phyloP scores from a whole-genome alignment of 2,888 invertebrate genomes.

The Habroteleia sp. region DNA sequence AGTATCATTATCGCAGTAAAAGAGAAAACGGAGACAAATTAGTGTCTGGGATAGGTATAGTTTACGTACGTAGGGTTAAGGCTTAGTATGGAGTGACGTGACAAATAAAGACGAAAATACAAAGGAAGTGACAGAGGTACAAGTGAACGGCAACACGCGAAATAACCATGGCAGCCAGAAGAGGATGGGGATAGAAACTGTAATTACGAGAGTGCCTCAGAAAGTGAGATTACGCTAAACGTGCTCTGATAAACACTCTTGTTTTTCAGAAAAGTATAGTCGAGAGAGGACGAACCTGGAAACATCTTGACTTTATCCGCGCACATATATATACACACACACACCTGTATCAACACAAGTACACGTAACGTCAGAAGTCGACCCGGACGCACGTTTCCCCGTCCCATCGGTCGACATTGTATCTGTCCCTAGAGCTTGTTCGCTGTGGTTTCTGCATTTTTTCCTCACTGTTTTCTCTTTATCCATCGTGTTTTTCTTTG shows the following conservation, averaged over 20 bases:
- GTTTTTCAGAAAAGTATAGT: slow-evolving; percentile 69
- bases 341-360: neutral
- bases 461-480: slow-evolving; percentile 7
- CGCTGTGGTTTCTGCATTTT: slow-evolving; percentile 14
- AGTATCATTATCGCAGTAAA: slow-evolving; percentile 58
- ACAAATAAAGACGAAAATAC: slow-evolving; percentile 63
- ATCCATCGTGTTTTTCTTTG: slow-evolving; percentile 25
- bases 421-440: slow-evolving; percentile 43
- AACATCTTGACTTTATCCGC: slow-evolving; percentile 24
- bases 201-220: slow-evolving; percentile 75
- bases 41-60: slow-evolving; percentile 46
- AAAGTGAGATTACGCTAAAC: slow-evolving; percentile 76
- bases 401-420: slow-evolving; percentile 4
- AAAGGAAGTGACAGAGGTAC: slow-evolving; percentile 49
- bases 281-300: slow-evolving; percentile 36
- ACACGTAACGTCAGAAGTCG: slow-evolving; percentile 25
- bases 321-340: slow-evolving; percentile 2
- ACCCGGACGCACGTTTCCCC: slow-evolving; percentile 4
- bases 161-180: slow-evolving; percentile 18
- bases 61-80: slow-evolving; percentile 50
- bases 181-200: slow-evolving; percentile 45
- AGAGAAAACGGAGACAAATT: slow-evolving; percentile 60
- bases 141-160: slow-evolving; percentile 21
- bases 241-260: slow-evolving; percentile 76
- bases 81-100: slow-evolving; percentile 52